These are phyloP conservation scores for Tipula lateralis DNA, from an alignment of 2,888 invertebrate genomes.

Conservation along the genomic window DNA sequence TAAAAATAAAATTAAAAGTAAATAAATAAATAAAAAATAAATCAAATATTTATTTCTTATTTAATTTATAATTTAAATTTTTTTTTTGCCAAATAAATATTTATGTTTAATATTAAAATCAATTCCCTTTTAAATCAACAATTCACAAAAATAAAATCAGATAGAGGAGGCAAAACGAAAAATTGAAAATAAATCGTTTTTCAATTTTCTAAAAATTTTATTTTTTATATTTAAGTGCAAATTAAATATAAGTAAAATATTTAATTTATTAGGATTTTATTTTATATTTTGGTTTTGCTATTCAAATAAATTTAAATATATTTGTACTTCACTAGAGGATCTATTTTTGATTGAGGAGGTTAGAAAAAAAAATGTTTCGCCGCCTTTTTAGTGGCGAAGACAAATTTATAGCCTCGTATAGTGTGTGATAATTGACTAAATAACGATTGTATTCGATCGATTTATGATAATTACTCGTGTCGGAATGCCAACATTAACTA, in stretches of 20 bases:
- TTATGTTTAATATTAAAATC: constrained; percentile 24
- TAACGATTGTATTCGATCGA: too few relatives aligned
- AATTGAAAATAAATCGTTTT: constrained; percentile 24
- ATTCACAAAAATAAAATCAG: neutral
- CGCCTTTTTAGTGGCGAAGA: too few relatives aligned
- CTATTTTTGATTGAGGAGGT: too few relatives aligned
- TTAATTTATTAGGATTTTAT: neutral
- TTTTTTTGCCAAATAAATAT: constrained; percentile 19
- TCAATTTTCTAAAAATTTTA: neutral
- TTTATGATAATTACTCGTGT: too few relatives aligned
- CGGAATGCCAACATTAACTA: too few relatives aligned
- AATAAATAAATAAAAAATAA: neutral
- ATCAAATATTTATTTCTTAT: constrained; percentile 24
- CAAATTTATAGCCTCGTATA: too few relatives aligned
- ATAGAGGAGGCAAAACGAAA: neutral
- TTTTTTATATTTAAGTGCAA: neutral
- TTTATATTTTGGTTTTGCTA: neutral
- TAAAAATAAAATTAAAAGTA: constrained; percentile 1
- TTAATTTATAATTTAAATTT: constrained; percentile 13
- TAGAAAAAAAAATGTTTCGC: too few relatives aligned
- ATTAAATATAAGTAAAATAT: constrained; percentile 24
- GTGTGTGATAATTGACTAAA: too few relatives aligned
- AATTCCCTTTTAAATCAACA: constrained; percentile 24
- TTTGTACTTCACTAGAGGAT: neutral
- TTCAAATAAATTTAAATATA: neutral